Conservation (phyloP, 2,888 invertebrate species). For the Alentia gelatinosa region DNA sequence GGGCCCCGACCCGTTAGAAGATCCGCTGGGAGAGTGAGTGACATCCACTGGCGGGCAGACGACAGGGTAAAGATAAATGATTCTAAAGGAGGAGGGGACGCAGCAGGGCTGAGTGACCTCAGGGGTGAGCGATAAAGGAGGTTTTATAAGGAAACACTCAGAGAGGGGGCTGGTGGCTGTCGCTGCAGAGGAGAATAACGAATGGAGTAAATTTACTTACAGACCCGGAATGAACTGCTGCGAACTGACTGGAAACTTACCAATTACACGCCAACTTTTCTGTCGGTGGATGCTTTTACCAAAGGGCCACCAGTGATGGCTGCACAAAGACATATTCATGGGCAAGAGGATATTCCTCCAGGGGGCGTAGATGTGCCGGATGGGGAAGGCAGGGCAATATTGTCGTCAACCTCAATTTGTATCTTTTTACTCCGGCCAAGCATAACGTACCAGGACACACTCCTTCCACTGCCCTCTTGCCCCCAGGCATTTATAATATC, state of each 20-base stretch:
- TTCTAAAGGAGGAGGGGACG: neutral
- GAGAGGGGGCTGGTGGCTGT: neutral
- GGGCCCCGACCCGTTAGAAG: neutral
- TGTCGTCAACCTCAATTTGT: neutral
- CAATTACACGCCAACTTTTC: no score
- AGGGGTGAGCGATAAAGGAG: neutral
- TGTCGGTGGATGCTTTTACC: no score
- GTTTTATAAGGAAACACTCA: conserved; percentile 16
- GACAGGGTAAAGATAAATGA: conserved; percentile 13
- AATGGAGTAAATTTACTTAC: neutral
- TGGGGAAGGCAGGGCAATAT: neutral
- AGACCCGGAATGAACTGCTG: neutral
- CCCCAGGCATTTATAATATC: no score
- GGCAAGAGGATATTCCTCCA: neutral
- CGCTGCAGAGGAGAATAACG: neutral
- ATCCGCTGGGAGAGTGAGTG: neutral
- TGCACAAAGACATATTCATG: neutral
- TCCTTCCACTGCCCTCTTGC: no score
- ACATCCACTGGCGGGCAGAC: conserved; percentile 7
- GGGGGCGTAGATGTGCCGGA: neutral
- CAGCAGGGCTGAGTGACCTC: neutral
- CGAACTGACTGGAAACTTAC: neutral
- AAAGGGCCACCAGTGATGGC: no score
- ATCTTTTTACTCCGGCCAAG: neutral
- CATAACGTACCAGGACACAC: no score